Conservation (phyloP, 2,888 invertebrate genomes). For the Thereva nobilitata region DNA sequence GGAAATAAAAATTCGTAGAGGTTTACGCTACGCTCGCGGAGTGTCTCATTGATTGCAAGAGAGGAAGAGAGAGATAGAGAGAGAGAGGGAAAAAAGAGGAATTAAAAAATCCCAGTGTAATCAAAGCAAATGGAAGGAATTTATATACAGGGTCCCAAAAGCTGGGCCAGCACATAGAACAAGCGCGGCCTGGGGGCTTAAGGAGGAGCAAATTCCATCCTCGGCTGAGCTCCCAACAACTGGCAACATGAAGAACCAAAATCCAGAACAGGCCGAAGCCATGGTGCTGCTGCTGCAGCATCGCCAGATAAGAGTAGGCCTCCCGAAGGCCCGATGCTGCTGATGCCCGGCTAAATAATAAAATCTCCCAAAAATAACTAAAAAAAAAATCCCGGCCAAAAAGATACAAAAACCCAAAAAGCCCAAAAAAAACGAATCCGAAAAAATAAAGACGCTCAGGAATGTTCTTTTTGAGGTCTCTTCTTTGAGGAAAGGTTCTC, state of each 20-base stretch:
- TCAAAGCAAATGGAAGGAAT: constrained; percentile 38
- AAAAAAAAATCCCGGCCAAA: neutral
- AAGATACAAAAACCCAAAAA: constrained; percentile 15
- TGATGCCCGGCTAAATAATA: constrained; percentile 29
- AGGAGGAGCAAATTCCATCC: constrained; percentile 24
- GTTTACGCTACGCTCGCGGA: constrained; percentile 14
- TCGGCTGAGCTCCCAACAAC: constrained; percentile 7
- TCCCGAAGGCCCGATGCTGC: constrained; percentile 27
- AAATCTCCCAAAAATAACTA: constrained; percentile 31
- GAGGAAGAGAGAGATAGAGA: neutral
- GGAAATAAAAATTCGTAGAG: constrained; percentile 29
- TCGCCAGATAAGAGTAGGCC: constrained; percentile 6
- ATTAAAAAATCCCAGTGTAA: constrained; percentile 25
- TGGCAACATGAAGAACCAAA: neutral
- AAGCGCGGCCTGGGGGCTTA: neutral
- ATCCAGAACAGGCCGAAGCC: neutral
- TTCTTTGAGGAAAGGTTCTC: constrained; percentile 2
- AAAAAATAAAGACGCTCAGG: constrained; percentile 17
- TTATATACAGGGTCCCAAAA: constrained; percentile 11
- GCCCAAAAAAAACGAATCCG: constrained; percentile 20
- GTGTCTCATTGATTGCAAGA: too few species aligned
- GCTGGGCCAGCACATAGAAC: neutral
- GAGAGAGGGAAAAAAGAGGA: constrained; percentile 1
- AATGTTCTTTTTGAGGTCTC: constrained; percentile 24
- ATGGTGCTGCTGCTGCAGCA: neutral